Evolutionary conservation across 2,888 invertebrate genomes (phyloP).

Genomic region (Mimas tiliae): DNA sequence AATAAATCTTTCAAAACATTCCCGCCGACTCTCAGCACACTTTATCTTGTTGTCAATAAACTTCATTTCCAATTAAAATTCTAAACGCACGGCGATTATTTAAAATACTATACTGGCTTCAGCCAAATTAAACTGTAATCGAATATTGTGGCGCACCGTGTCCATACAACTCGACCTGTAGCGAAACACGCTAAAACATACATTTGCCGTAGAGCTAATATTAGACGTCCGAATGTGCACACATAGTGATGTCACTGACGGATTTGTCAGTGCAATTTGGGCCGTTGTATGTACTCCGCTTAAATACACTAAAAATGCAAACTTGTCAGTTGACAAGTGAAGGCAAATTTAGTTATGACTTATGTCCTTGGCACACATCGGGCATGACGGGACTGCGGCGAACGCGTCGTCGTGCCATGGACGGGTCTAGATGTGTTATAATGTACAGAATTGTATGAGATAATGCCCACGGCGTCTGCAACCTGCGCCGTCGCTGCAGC

Average conservation of each 20-base stretch:
- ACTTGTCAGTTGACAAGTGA: neutral
- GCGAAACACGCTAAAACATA: conserved; percentile 56
- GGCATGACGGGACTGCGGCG: too few relatives aligned
- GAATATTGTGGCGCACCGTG: neutral
- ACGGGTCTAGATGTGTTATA: too few relatives aligned
- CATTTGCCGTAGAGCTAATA: conserved; percentile 56
- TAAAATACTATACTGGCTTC: neutral
- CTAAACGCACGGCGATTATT: conserved; percentile 18
- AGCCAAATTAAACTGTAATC: neutral
- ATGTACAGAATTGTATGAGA: too few relatives aligned
- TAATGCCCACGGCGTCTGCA: too few relatives aligned
- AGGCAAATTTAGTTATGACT: neutral
- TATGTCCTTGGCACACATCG: too few relatives aligned
- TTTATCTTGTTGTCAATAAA: conserved; percentile 16
- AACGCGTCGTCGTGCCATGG: too few relatives aligned
- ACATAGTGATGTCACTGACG: conserved; percentile 56
- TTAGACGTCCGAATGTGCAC: conserved; percentile 55
- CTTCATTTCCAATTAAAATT: conserved; percentile 40
- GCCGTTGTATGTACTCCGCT: conserved; percentile 28
- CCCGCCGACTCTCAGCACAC: neutral
- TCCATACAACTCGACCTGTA: conserved; percentile 39
- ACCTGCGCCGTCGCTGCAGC: too few relatives aligned
- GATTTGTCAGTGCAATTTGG: conserved; percentile 38
- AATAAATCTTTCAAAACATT: conserved; percentile 22
- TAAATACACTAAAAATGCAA: conserved; percentile 13